A percentile compares a stretch with the other conserved stretches of the same genome.
Evolutionary conservation across 2,888 invertebrate species (phyloP).

Genomic region (Cactoblastis cactorum): DNA sequence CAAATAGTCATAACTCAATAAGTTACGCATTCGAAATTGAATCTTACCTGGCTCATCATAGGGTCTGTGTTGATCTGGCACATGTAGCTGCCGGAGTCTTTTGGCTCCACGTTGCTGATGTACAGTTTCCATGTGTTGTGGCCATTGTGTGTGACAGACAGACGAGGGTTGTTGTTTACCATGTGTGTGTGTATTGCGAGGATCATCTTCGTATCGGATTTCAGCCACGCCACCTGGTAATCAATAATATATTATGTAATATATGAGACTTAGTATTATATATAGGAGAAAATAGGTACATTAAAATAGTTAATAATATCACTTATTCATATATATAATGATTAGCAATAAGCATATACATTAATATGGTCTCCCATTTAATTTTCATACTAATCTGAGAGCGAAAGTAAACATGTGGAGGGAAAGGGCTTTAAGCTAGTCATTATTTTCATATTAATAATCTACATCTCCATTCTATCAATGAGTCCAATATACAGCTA

Average conservation of each 20-base stretch:
- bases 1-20: not conserved
- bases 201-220: conserved; percentile 93
- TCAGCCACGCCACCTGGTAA: conserved; percentile 92
- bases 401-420: too few relatives aligned
- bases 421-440: too few relatives aligned
- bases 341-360: too few relatives aligned
- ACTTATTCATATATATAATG: too few relatives aligned
- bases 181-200: conserved; percentile 93
- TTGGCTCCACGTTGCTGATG: conserved; percentile 91
- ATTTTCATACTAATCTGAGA: too few relatives aligned
- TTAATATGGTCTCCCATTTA: too few relatives aligned
- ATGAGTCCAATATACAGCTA: too few relatives aligned
- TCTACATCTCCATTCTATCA: too few relatives aligned
- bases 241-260: not conserved
- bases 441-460: too few relatives aligned
- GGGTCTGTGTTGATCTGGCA: conserved; percentile 96
- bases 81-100: conserved; percentile 96
- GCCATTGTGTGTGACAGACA: conserved; percentile 93
- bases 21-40: not conserved
- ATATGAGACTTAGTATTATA: not conserved
- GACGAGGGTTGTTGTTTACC: conserved; percentile 91
- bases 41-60: conserved; percentile 90
- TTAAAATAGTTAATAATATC: too few relatives aligned
- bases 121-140: conserved; percentile 96
- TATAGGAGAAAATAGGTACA: too few relatives aligned